Base-by-base conservation (phyloP, 2,888 invertebrate genomes). In the Nesidiocoris tenuis region DNA sequence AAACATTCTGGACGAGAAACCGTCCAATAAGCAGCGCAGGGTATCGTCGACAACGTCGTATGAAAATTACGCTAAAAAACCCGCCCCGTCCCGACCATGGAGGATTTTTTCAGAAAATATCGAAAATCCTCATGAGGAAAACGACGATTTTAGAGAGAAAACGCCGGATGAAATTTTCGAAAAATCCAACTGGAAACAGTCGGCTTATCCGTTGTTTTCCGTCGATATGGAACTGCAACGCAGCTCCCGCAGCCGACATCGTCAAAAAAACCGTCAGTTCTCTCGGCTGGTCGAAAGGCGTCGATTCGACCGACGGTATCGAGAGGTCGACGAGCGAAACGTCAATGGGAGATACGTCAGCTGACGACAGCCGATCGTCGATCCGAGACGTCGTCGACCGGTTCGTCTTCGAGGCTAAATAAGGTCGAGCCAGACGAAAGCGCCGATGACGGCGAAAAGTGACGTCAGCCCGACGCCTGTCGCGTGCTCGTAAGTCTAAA, bases 61-160 rank as follows among this genome's bases (percentile, higher is more conserved):
- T n/a, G 39, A 39, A 12, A 12, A 39, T 39, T 39, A 7, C 12
- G 5, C 12, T 3, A 39, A 12, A 12, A 39, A 39, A 39, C 12
- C 3, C 12, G 5, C 16, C 25, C 12, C 2, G 54, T 19, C 5
- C 39, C 61, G 0, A 61, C 5, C 19, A 61, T 72, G 61, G 61
- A 72, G 9, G 61, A 70, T 70, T 70, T 70, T 17, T 70, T 70
- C 24, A 70, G 61, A 59, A 70, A 24, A 24, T 70, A 70, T 61
- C 16, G 59, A 12, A 70, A 70, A 24, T 18, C 24, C 1, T 18
- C n/a, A n/a, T 61, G 5, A 22, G 18, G 1, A 70, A 70, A 59
- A 1, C 59, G 0, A 54, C 54, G 2, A 19, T 65, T 7, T 24
- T 23, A 2, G 18, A 39, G n/a, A n/a, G n/a, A 39, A 54, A 39